phyloP scores from a whole-genome alignment of 2,113 vertebrate genomes.

The Sus scrofa region T2T-Sscrofa CM000812.6:51724001-51724500 shows the following conservation, averaged over 20 bases:
- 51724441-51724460: not conserved
- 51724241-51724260: not conserved
- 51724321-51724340: not conserved
- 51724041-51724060: not conserved
- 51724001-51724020: not conserved
- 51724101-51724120: not conserved
- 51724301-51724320: not conserved
- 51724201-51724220: slow-evolving; percentile 6
- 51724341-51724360: not conserved
- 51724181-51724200: not conserved
- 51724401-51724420: not conserved
- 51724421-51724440: not conserved
- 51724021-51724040: not conserved
- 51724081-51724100: not conserved
- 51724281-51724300: not conserved
- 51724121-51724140: not conserved
- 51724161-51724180: not conserved
- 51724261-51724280: not conserved
- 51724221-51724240: not conserved
- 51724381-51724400: not conserved
- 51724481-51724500: not conserved
- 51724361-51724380: not conserved
- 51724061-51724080: not conserved
- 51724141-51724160: slow-evolving; percentile 11
- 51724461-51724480: not conserved